These are phyloP conservation scores for Ips typographus DNA, from an alignment of 1,140 invertebrate genomes.

Conservation along the genomic window DNA sequence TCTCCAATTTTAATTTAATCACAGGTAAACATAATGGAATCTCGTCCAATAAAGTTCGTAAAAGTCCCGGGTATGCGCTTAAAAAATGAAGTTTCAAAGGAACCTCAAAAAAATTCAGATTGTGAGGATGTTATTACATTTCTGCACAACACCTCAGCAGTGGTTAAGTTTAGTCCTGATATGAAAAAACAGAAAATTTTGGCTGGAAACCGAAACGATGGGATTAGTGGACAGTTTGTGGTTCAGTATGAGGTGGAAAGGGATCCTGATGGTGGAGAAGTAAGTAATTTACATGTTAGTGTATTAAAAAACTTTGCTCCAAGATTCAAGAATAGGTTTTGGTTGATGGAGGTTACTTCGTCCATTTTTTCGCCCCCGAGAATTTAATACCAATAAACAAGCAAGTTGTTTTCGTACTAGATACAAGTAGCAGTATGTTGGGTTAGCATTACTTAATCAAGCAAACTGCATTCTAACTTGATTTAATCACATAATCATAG, in stretches of 20 bases:
- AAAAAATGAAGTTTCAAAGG: conserved; percentile 50
- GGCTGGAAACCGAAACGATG: conserved; percentile 49
- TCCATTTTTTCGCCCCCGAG: conserved; percentile 71
- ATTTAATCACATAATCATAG: conserved; percentile 5
- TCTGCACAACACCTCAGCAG: conserved; percentile 44
- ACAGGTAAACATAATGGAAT: conserved; percentile 60
- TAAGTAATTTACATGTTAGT: conserved; percentile 46
- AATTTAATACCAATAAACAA: conserved; percentile 63
- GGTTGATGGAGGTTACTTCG: conserved; percentile 75
- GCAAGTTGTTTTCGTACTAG: conserved; percentile 72
- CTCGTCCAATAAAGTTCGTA: conserved; percentile 57
- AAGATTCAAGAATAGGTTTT: conserved; percentile 33
- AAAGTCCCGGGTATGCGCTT: conserved; percentile 61
- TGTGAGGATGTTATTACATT: conserved; percentile 41
- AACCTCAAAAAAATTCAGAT: conserved; percentile 42
- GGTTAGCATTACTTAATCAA: conserved; percentile 48
- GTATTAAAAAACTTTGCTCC: neutral
- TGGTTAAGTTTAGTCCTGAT: conserved; percentile 54
- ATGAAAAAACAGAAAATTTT: conserved; percentile 54
- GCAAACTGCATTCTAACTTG: too few relatives aligned
- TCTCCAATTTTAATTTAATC: neutral
- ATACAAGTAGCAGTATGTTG: conserved; percentile 70
- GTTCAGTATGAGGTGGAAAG: conserved; percentile 67
- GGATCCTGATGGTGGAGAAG: conserved; percentile 56
- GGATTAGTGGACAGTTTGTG: conserved; percentile 63